Evolutionary conservation across 2,888 invertebrate species (phyloP), one percentile per base, ranked within the genome.

Genomic region (Rhogogaster chlorosoma): DNA sequence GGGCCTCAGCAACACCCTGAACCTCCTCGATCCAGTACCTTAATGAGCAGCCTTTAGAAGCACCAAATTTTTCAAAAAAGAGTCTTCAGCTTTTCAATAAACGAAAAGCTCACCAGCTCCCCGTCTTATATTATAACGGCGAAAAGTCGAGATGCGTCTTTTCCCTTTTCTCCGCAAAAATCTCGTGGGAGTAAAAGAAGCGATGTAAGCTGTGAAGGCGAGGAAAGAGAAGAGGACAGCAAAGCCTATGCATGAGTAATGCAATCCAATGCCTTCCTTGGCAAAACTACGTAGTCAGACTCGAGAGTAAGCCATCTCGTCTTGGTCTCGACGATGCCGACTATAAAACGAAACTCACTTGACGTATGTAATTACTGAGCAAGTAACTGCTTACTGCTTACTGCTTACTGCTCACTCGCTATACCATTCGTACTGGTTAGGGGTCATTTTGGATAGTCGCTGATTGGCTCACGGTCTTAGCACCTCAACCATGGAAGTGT

Each of bases 271-370:
- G 38, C 29, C 18, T 45, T 26, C 22, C 45, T 45, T 29, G 83
- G 45, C 29, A 22, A 45, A 87, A 86, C 86, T 86, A n/a, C n/a
- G 87, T 85, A 83, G 36, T 36, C 22, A 32, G 42, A 32, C 38
- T 15, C n/a, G 5, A 3, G 88, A 88, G 88, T 91, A 90, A 91
- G 91, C 89, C 90, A 90, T 91, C 88, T 87, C 87, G 88, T 87
- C 87, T 87, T 87, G 87, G 88, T 88, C 86, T 86, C 84, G 85
- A 87, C 87, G 87, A 83, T 57, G 83, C 89, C 90, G 90, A 90
- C 91, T 91, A 91, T 91, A 91, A 91, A 91, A 91, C 90, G 90
- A 87, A 90, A 90, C 89, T 89, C 91, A 87, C 89, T 87, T 90
- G 88, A 90, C 87, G 90, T 83, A 83, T 45, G 83, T 91, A 91